These are phyloP conservation scores for crab-eating macaque (Macaca fascicularis) DNA, from an alignment of 2,113 vertebrate genomes.

Conservation along the genomic window DNA sequence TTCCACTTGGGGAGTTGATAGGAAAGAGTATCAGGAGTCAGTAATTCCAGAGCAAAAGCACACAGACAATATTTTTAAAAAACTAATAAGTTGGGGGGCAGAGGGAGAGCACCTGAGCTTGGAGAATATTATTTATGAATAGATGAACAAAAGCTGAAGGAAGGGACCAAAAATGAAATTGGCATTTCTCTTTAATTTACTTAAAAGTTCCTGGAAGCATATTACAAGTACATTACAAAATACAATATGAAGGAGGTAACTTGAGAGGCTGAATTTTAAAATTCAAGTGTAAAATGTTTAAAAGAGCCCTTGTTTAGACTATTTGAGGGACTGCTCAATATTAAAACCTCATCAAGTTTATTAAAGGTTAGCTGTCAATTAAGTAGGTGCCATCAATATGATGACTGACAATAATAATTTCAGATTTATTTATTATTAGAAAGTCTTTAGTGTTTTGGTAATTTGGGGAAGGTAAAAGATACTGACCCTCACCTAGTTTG, in stretches of 20 bases:
- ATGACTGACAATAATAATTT: not conserved
- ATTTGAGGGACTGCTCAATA: not conserved
- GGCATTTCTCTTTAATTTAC: constrained; percentile 25
- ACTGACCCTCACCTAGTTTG: not conserved
- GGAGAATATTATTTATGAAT: not conserved
- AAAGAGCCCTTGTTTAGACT: not conserved
- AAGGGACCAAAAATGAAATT: not conserved
- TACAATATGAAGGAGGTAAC: not conserved
- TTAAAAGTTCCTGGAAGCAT: not conserved
- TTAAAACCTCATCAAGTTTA: not conserved
- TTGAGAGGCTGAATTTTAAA: not conserved
- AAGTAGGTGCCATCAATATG: not conserved
- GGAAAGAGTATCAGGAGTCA: not conserved
- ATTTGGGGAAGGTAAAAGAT: not conserved
- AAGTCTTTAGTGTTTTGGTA: not conserved
- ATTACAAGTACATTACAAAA: not conserved
- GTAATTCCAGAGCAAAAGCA: not conserved
- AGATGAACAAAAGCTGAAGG: not conserved
- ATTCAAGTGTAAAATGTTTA: not conserved
- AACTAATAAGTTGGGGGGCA: not conserved
- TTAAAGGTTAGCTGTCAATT: not conserved
- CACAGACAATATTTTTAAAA: not conserved
- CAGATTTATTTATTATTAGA: constrained; percentile 1
- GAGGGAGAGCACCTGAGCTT: not conserved
- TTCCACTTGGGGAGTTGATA: not conserved